Base-by-base conservation (phyloP, 2,797 vertebrate genomes). In the Scarus forsteni region DNA sequence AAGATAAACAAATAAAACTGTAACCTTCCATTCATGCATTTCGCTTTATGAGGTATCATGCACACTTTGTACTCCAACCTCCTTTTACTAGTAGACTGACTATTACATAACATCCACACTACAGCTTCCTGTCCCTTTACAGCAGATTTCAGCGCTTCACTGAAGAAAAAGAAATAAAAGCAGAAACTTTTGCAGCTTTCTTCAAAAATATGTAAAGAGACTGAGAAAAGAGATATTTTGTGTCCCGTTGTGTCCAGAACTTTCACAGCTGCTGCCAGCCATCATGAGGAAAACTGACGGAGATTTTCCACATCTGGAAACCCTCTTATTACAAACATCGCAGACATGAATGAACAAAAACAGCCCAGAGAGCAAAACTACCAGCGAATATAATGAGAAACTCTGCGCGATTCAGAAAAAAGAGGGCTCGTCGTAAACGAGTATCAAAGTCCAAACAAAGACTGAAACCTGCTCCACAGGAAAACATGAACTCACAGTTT, bases 401-500 rank as follows among this genome's bases (percentile, higher is more conserved):
- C 18, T 9, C 10, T 56, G 68, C 48, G 18, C 1, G 39, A 12
- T 49, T 9, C 5, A 43, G 7, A 10, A 10, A 39, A n/a, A 18
- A 43, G 9, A 27, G n/a, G 8, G 11, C 1, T 6, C 1, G 4
- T 8, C 1, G 8, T 4, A 7, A 27, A 38, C 15, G 19, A 36
- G 14, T 36, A 18, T 36, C 15, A 61, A 52, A 65, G 56, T 57
- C 40, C 59, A 18, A 3, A 51, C 63, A 52, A n/a, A 14, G 2
- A 7, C 6, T 5, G 27, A 11, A 62, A 27, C 14, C 3, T 46
- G 60, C 40, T 16, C 46, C 18, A 61, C 13, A 35, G 14, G 56
- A 13, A 45, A 12, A 34, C 15, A 36, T 12, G 4, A 65, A 90
- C 92, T 93, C 70, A 93, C 92, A 44, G 73, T 77, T 84, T 78